Evolutionary conservation across 2,888 invertebrate species (phyloP).

Genomic region (Cheiracanthium punctorium): DNA sequence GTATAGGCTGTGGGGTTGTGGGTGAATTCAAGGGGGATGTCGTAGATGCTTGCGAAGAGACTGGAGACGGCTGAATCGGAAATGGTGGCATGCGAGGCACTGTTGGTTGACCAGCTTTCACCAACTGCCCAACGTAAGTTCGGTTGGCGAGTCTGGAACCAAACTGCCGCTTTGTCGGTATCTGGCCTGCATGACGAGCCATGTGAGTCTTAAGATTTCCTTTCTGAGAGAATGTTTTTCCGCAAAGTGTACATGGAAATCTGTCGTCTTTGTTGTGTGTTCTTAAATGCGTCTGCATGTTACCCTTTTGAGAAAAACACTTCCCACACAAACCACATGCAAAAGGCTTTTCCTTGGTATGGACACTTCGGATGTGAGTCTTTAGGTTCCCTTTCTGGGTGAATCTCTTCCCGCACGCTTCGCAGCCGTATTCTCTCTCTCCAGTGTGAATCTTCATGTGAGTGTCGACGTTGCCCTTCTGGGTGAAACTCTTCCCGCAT

Average conservation of each 20-base stretch:
- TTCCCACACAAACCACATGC: conserved; percentile 73
- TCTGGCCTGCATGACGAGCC: conserved; percentile 72
- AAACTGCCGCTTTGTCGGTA: conserved; percentile 71
- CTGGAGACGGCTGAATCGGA: conserved; percentile 67
- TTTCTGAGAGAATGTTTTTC: conserved; percentile 73
- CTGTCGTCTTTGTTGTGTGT: conserved; percentile 73
- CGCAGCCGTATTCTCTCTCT: conserved; percentile 72
- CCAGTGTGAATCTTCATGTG: conserved; percentile 73
- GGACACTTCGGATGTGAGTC: conserved; percentile 73
- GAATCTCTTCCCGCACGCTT: conserved; percentile 72
- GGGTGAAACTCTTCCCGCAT: conserved; percentile 73
- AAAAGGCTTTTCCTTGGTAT: conserved; percentile 73
- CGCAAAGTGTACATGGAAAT: conserved; percentile 73
- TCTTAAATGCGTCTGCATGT: conserved; percentile 73
- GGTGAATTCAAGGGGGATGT: conserved; percentile 63
- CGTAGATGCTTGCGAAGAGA: conserved; percentile 64
- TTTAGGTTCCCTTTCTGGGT: conserved; percentile 73
- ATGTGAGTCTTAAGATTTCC: conserved; percentile 73
- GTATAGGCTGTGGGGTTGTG: conserved; percentile 50
- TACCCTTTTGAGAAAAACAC: conserved; percentile 73
- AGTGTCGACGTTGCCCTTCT: conserved; percentile 73
- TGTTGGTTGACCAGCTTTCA: conserved; percentile 53
- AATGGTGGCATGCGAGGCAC: conserved; percentile 66
- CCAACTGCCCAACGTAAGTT: conserved; percentile 55
- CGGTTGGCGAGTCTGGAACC: conserved; percentile 65